Evolutionary conservation across 2,888 invertebrate genomes (phyloP).

Genomic region (Ecdyonurus torrentis): DNA sequence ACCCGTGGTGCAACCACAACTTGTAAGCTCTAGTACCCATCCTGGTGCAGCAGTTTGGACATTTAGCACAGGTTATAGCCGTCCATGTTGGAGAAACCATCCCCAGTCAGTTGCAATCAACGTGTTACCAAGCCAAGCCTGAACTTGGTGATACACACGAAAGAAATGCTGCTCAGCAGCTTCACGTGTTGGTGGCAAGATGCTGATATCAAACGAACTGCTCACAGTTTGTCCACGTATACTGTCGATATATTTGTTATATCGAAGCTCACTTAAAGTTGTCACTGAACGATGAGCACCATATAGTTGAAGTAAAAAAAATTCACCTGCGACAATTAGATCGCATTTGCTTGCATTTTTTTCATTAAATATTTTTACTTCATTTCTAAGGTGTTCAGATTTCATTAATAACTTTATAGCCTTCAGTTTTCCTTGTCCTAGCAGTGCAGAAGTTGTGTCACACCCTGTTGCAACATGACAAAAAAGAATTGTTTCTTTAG

Average conservation of each 20-base stretch:
- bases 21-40: no score
- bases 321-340: background rate
- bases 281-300: background rate
- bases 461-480: background rate
- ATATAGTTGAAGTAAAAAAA: background rate
- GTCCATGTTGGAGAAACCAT: no score
- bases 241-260: background rate
- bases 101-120: background rate
- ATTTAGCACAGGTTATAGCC: no score
- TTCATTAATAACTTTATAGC: background rate
- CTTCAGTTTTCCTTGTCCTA: background rate
- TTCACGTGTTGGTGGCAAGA: background rate
- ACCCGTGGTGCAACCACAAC: no score
- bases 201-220: background rate
- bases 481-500: background rate
- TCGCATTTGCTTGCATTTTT: background rate
- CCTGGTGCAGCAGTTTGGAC: no score
- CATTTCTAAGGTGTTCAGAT: background rate
- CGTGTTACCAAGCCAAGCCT: background rate
- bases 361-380: background rate
- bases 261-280: background rate
- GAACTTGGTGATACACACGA: background rate
- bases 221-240: background rate
- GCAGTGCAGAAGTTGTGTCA: background rate
- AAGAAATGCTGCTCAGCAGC: background rate